Conservation (phyloP, 2,113 vertebrate genomes). For the Clupea harengus region DNA sequence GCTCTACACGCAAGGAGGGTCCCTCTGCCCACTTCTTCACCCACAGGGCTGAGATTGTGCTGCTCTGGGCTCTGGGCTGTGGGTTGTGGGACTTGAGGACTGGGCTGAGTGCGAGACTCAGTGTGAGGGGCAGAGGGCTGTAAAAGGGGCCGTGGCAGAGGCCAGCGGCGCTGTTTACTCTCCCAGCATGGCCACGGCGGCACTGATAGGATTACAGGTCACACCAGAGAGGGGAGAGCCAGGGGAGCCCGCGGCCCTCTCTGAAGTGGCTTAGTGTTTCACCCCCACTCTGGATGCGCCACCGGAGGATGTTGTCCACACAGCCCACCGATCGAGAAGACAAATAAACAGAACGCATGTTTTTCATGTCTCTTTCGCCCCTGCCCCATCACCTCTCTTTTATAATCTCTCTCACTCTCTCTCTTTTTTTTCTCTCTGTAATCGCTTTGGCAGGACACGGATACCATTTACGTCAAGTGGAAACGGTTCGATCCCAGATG, state of each 20-base stretch:
- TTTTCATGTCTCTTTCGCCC: too few species aligned
- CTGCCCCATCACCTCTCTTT: too few species aligned
- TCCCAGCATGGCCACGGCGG: conserved; percentile 59
- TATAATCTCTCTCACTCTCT: not conserved
- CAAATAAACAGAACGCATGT: too few species aligned
- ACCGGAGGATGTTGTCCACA: conserved; percentile 50
- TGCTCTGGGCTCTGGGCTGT: too few species aligned
- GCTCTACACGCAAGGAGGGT: not conserved
- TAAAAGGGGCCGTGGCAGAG: conserved; percentile 44
- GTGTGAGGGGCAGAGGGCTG: conserved; percentile 23
- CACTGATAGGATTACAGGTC: conserved; percentile 68
- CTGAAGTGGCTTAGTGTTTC: conserved; percentile 59
- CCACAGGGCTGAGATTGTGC: too few species aligned
- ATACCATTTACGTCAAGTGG: conserved; percentile 42
- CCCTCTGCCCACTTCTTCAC: too few species aligned
- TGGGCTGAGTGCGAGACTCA: not conserved
- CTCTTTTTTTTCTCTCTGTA: not conserved
- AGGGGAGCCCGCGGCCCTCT: conserved; percentile 50
- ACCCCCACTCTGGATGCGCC: conserved; percentile 41
- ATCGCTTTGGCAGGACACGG: conserved; percentile 43
- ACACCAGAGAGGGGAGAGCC: conserved; percentile 63
- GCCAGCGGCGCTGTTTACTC: conserved; percentile 59
- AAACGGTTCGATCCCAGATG: conserved; percentile 40
- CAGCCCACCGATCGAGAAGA: not conserved
- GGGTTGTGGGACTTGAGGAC: too few species aligned